phyloP scores from a whole-genome alignment of 2,797 vertebrate species.

The Hephaestus fuliginosus region DNA sequence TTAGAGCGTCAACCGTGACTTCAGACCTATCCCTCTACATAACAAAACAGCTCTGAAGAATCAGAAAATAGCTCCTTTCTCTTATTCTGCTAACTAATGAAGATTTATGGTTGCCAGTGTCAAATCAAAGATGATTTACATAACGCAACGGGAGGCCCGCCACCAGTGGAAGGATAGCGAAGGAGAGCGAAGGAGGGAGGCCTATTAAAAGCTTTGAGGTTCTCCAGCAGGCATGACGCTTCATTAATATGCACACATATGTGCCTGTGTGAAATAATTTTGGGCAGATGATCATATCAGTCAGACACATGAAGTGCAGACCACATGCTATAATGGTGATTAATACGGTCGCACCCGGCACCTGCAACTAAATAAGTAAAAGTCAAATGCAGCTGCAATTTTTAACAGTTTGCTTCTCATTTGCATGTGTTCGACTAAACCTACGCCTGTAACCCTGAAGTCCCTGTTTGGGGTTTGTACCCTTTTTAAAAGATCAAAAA shows the following conservation, averaged over 20 bases:
- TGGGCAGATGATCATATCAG: conserved; percentile 49
- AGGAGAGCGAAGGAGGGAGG: conserved; percentile 22
- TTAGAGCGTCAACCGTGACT: conserved; percentile 66
- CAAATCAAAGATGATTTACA: conserved; percentile 84
- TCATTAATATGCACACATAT: conserved; percentile 59
- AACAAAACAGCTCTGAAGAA: conserved; percentile 73
- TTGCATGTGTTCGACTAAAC: conserved; percentile 15
- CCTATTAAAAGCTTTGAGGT: conserved; percentile 54
- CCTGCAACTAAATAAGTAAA: conserved; percentile 27
- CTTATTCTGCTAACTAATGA: conserved; percentile 80
- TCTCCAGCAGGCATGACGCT: conserved; percentile 43
- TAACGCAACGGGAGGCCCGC: conserved; percentile 71
- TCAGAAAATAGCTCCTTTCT: conserved; percentile 75
- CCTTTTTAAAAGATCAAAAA: background rate
- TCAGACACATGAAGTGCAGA: conserved; percentile 48
- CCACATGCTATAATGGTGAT: conserved; percentile 43
- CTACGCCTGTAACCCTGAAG: background rate
- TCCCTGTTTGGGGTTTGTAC: background rate
- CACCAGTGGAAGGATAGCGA: conserved; percentile 40
- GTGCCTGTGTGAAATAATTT: conserved; percentile 53
- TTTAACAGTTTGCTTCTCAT: conserved; percentile 23
- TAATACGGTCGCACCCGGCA: conserved; percentile 19
- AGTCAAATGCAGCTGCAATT: conserved; percentile 19
- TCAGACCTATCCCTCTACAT: conserved; percentile 63
- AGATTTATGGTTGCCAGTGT: conserved; percentile 81